Base-by-base conservation (phyloP, 2,888 invertebrate genomes). In the Trissolcus brochymenae region DNA sequence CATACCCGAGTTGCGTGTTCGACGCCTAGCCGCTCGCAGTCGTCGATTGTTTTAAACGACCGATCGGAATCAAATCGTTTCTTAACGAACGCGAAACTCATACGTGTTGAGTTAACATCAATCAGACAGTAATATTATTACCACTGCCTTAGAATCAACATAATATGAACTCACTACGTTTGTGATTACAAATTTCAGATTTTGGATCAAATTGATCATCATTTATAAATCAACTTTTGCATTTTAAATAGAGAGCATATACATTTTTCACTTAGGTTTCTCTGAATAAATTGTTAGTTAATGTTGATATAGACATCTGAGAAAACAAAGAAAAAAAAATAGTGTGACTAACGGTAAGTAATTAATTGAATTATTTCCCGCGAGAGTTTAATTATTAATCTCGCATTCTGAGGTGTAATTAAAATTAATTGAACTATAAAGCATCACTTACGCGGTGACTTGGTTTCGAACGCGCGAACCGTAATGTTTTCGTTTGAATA, bases 41-140 rank as follows among this genome's bases (percentile, higher is more conserved):
- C 66, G 83, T 81, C 86, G 85, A 87, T 86, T 87, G 87, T 87
- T 87, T 87, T 87, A 87, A 87, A 87, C 82, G 85, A 84, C 82
- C 83, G 81, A 84, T 85, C 82, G 71, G 76, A 80, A 82, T 82
- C 81, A 81, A 81, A 84, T 82, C 79, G 78, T 76, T 78, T 51
- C 43, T 76, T 76, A 78, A 72, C 78, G 29, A 57, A 68, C 50
- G 59, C 78, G 54, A 57, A 50, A 75, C 25, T 19, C 19, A 46
- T 14, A 60, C 46, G 50, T 55, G 57, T 74, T 57, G 46, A 50
- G 40, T 54, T 64, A 29, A 19, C 43, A n/a, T 21, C 25, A 57
- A 64, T 62, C 64, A 56, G 35, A 46, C 40, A 57, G 13, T 55
- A 17, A n/a, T 41, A 54, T 64, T 25, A 19, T 35, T 35, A 46